Base-by-base conservation (phyloP, 2,888 invertebrate species). In the Apodemia zela region DNA sequence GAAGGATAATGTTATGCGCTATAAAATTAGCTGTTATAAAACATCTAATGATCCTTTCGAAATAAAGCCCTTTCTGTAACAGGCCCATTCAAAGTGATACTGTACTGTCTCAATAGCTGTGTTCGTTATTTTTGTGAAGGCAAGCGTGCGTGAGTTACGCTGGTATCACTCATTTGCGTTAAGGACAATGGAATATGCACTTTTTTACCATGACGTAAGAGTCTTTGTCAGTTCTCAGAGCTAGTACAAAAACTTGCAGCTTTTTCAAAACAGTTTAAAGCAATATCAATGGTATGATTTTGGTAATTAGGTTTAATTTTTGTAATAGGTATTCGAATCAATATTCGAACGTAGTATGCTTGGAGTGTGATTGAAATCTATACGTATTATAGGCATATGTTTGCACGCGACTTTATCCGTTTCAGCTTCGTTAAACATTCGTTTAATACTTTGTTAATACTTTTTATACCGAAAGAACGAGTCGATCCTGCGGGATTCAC, bases 71-170 rank as follows among this genome's bases (percentile, higher is more conserved):
- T 54, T 54, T 54, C 42, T 79, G 77, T 82, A 82, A 84, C 82
- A 68, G 66, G 68, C 65, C 82, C 84, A 82, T 82, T 82, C 80
- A 76, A 77, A 80, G 75, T 83, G 87, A 86, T 84, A 85, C 83
- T 80, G 79, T 76, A 68, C 69, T 68, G 68, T 82, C 82, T 80
- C 80, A 76, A 74, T 79, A 76, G 75, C 74, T 76, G 75, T 76
- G 84, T 87, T 92, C 89, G 90, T 92, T 92, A 92, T 91, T 91
- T 91, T 90, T 88, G 91, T 89, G 86, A 83, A 91, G 83, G 89
- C 87, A 89, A 82, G 84, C 91, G 89, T 87, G 83, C 81, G 80
- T 84, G 85, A 84, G 63, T 65, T 51, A 61, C 60, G 42, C 51
- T 54, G 54, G 54, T 60, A 59, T 29, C 49, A 60, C 64, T 66